phyloP scores from a whole-genome alignment of 2,113 vertebrate species.

The Microcebus ravelobensis region DNA sequence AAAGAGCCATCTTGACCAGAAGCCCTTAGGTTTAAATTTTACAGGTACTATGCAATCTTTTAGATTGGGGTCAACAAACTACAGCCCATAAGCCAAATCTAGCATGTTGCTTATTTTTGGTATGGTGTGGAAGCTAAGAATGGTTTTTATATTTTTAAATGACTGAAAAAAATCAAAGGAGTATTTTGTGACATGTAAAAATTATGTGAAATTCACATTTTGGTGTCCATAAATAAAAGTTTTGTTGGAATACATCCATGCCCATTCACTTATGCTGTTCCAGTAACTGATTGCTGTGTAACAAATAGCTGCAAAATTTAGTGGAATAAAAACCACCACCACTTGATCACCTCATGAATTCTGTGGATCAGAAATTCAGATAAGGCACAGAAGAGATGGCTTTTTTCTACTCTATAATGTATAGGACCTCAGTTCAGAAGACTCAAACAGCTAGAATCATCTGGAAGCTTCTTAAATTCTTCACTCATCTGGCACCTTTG shows the following conservation, averaged over 20 bases:
- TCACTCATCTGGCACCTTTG: conserved; percentile 30
- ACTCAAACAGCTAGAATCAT: conserved; percentile 27
- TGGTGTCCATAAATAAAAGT: not conserved
- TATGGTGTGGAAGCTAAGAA: not conserved
- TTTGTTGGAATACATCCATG: not conserved
- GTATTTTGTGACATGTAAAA: conserved; percentile 22
- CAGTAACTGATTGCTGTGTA: not conserved
- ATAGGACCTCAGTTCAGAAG: conserved; percentile 13
- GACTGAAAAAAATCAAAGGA: conserved; percentile 4
- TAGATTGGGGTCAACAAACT: conserved; percentile 12
- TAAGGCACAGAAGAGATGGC: not conserved
- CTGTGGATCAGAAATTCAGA: conserved; percentile 30
- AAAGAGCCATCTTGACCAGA: conserved; percentile 17
- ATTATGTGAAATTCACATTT: conserved; percentile 35
- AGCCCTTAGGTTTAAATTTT: conserved; percentile 43
- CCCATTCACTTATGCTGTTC: conserved; percentile 16
- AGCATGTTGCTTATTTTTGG: conserved; percentile 10
- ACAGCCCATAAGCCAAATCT: not conserved
- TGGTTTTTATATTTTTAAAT: conserved; percentile 32
- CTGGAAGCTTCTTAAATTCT: conserved; percentile 17
- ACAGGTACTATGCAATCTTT: not conserved
- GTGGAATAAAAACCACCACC: not conserved
- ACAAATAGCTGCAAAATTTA: conserved; percentile 12
- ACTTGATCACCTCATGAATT: conserved; percentile 43
- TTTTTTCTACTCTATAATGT: not conserved